Evolutionary conservation across 2,888 invertebrate genomes (phyloP).

Genomic region (Lottia gigantea): DNA sequence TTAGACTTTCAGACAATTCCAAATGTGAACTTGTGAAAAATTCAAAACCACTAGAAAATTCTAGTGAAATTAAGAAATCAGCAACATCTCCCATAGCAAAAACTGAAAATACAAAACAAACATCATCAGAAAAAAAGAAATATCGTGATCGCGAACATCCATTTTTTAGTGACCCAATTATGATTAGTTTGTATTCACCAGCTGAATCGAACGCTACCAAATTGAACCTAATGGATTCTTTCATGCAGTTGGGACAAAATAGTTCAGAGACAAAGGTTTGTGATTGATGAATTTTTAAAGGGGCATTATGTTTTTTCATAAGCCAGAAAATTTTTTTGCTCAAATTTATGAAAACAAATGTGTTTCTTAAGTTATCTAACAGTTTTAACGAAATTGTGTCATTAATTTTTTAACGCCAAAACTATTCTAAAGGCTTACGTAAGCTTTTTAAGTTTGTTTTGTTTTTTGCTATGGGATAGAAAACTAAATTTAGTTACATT

Average conservation of each 20-base stretch:
- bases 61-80: not conserved
- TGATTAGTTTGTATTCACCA: constrained; percentile 3
- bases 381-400: too few relatives aligned
- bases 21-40: not conserved
- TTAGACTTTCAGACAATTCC: not conserved
- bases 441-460: too few relatives aligned
- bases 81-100: not conserved
- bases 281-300: too few relatives aligned
- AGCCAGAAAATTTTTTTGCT: too few relatives aligned
- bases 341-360: too few relatives aligned
- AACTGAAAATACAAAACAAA: not conserved
- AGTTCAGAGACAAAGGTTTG: not conserved
- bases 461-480: too few relatives aligned
- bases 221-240: constrained; percentile 1
- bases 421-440: too few relatives aligned
- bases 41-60: not conserved
- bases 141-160: constrained; percentile 5
- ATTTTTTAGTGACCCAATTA: not conserved
- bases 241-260: not conserved
- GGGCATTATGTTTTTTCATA: too few relatives aligned
- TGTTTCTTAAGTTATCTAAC: too few relatives aligned
- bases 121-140: constrained; percentile 4
- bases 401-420: too few relatives aligned
- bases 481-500: too few relatives aligned
- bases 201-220: not conserved